Conservation (phyloP, 2,113 vertebrate species). For the Malurus alboscapulatus region DNA sequence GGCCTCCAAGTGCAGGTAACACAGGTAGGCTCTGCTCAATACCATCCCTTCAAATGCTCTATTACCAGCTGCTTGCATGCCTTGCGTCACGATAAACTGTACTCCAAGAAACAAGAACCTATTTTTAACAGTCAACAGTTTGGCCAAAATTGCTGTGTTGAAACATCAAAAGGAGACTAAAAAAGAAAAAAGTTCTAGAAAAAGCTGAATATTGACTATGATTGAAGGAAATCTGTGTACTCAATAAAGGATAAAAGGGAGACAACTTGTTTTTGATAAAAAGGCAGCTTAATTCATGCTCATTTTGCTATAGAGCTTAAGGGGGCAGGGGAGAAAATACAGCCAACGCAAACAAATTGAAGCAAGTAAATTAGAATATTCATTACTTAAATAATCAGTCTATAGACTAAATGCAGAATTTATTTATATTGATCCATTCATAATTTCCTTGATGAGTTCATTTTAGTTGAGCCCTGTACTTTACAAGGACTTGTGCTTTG, state of each 20-base stretch:
- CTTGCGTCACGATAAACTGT: not conserved
- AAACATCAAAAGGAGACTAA: not conserved
- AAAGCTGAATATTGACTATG: not conserved
- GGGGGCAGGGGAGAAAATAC: not conserved
- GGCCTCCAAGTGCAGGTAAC: constrained; percentile 98
- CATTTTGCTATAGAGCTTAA: not conserved
- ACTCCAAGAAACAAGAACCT: not conserved
- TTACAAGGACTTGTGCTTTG: constrained; percentile 53
- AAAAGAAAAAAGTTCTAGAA: not conserved
- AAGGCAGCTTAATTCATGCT: not conserved
- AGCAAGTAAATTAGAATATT: not conserved
- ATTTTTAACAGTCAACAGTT: not conserved
- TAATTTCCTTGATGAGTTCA: not conserved
- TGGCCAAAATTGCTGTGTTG: not conserved
- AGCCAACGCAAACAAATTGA: not conserved
- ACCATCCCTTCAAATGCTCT: not conserved
- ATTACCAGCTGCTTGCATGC: not conserved
- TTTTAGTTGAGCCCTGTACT: not conserved
- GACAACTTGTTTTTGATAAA: not conserved
- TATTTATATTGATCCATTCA: not conserved
- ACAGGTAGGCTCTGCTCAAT: constrained; percentile 68
- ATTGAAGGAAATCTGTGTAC: constrained; percentile 8
- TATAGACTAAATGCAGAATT: not conserved
- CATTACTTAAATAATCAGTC: not conserved
- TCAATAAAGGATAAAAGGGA: constrained; percentile 13